Conservation (phyloP, 2,888 invertebrate genomes). For the Nephrotoma guestfalica region DNA sequence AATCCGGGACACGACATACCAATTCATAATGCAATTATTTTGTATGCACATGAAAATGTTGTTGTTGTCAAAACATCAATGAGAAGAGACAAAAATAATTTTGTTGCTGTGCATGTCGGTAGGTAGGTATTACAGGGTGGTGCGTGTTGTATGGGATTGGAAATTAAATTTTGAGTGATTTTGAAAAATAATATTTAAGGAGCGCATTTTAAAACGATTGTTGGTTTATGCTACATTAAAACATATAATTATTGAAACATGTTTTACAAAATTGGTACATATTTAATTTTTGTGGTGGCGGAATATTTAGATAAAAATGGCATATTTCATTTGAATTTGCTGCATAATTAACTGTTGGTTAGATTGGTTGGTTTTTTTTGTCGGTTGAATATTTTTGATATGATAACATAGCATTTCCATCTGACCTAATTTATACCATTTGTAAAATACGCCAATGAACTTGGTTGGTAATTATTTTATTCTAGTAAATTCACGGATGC, state of each 20-base stretch:
- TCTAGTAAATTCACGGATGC: no score
- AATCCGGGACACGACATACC: neutral
- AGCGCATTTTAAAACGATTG: neutral
- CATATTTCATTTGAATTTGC: no score
- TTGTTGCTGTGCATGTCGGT: neutral
- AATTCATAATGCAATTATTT: neutral
- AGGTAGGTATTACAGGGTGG: neutral
- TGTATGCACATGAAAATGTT: neutral
- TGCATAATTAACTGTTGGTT: no score
- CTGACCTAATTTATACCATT: no score
- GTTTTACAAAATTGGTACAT: no score
- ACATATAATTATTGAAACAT: no score
- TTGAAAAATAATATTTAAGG: neutral
- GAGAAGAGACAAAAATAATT: neutral
- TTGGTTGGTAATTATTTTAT: no score
- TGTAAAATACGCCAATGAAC: no score
- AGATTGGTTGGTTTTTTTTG: no score
- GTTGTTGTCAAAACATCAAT: neutral
- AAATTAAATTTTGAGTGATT: neutral
- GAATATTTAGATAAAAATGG: neutral
- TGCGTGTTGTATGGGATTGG: neutral
- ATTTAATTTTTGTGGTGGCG: neutral
- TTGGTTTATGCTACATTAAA: neutral
- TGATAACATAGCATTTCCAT: no score
- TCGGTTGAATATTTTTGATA: no score